Evolutionary conservation across 2,113 vertebrate species (phyloP).

Genomic region (Taxidea taxus): DNA sequence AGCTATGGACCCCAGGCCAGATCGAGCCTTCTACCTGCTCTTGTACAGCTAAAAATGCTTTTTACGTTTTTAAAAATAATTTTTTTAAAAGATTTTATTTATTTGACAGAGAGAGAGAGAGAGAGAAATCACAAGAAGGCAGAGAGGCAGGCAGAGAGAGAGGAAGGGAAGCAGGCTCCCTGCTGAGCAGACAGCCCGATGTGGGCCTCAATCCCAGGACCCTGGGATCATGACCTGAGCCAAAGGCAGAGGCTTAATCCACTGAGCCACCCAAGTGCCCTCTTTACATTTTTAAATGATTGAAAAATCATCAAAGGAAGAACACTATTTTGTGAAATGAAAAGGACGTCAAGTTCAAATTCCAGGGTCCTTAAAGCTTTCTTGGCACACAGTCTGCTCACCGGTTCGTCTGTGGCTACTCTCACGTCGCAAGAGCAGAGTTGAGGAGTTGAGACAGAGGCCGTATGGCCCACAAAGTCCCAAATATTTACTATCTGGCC

Average conservation of each 20-base stretch:
- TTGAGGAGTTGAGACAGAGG: background rate
- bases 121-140: too few species aligned
- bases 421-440: background rate
- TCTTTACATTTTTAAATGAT: background rate
- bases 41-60: background rate
- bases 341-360: background rate
- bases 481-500: background rate
- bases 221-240: too few species aligned
- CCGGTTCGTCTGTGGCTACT: too few species aligned
- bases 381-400: background rate
- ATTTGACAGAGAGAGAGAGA: too few species aligned
- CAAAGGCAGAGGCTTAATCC: too few species aligned
- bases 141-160: too few species aligned
- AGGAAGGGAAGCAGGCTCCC: too few species aligned
- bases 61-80: background rate
- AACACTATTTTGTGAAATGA: background rate
- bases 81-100: too few species aligned
- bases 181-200: too few species aligned
- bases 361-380: background rate
- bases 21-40: background rate
- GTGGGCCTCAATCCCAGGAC: too few species aligned
- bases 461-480: background rate
- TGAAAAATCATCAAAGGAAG: constrained; percentile 30
- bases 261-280: too few species aligned
- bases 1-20: background rate